Evolutionary conservation across 2,113 vertebrate genomes (phyloP).

Genomic region (Microcebus ravelobensis): DNA sequence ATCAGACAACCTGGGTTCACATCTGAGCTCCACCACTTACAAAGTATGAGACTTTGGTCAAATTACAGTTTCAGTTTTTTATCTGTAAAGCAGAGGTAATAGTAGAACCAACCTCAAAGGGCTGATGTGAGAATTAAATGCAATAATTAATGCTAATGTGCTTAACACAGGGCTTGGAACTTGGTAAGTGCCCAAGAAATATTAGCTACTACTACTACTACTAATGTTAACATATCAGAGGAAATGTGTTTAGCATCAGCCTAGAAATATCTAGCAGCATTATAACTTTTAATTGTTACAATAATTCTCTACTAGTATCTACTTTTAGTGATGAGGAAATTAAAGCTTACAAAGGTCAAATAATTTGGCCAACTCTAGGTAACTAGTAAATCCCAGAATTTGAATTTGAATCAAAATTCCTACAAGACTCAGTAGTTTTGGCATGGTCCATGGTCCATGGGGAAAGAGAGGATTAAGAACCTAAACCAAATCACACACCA

Average conservation of each 20-base stretch:
- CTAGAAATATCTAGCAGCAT: neutral
- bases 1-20: neutral
- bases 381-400: neutral
- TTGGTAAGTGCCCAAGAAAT: neutral
- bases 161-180: neutral
- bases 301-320: neutral
- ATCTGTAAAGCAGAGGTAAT: neutral
- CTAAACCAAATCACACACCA: too few relatives aligned
- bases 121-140: neutral
- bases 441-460: neutral
- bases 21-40: neutral
- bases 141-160: neutral
- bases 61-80: neutral
- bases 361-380: neutral
- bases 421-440: neutral
- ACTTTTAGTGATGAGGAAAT: constrained; percentile 10
- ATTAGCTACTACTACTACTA: neutral
- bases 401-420: neutral
- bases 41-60: neutral
- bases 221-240: neutral
- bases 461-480: neutral
- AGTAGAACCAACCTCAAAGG: neutral
- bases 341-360: neutral
- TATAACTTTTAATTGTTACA: neutral
- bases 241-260: neutral